phyloP scores from a whole-genome alignment of 2,888 invertebrate genomes.

The Philereme vetulata region DNA sequence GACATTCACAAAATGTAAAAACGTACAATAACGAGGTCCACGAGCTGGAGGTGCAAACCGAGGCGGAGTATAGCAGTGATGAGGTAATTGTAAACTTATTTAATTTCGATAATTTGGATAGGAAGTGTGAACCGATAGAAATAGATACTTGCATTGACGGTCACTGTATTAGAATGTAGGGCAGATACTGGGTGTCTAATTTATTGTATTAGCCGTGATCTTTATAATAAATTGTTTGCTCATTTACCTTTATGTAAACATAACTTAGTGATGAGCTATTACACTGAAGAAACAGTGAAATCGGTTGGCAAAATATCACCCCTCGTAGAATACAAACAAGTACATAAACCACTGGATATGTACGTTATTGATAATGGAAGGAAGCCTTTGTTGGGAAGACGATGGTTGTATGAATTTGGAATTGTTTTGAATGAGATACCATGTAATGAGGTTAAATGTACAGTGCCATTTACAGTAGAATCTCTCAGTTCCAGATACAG shows the following conservation, averaged over 20 bases:
- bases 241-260: neutral
- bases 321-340: conserved; percentile 19
- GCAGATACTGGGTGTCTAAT: conserved; percentile 5
- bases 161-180: neutral
- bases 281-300: conserved; percentile 23
- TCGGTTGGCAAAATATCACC: conserved; percentile 29
- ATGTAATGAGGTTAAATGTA: conserved; percentile 4
- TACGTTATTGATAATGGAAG: conserved; percentile 15
- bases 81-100: conserved; percentile 11
- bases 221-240: neutral
- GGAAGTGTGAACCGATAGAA: conserved; percentile 1
- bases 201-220: conserved; percentile 12
- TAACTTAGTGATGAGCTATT: conserved; percentile 26
- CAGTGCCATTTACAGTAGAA: conserved; percentile 6
- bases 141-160: neutral
- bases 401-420: conserved; percentile 32
- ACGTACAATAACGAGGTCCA: neutral
- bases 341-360: conserved; percentile 19
- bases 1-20: neutral
- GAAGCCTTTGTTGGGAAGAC: conserved; percentile 27
- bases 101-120: conserved; percentile 1
- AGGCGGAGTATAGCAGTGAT: conserved; percentile 12
- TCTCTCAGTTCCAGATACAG: conserved; percentile 35
- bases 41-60: neutral
- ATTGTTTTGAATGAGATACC: conserved; percentile 3